Base-by-base conservation (phyloP, 1,140 invertebrate species). In the Tetranychus urticae region DNA sequence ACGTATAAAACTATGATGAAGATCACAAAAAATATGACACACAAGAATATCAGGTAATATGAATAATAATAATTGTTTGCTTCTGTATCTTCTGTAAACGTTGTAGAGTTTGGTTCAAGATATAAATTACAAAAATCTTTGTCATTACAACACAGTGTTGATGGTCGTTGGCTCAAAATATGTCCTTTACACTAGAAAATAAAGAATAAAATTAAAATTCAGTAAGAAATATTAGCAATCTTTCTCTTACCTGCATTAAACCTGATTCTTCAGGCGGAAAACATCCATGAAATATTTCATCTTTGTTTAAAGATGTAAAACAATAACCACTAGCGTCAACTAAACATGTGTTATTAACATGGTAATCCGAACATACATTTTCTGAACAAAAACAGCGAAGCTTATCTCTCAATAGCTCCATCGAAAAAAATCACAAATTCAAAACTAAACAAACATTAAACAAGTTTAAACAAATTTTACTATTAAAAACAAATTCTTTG, bases 231-330 rank as follows among this genome's bases (percentile, higher is more conserved):
- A 8, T 50, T 34, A 54, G 14, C 61, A 57, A 57, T 4, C 34
- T 13, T 31, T 31, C 34, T 12, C 59, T 52, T 69, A 87, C 85
- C 80, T 86, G 84, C 79, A 92, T 81, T 23, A 92, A 79, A 0
- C 84, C 84, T 31, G 79, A 76, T 71, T 91, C 88, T 54, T 86
- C 85, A 0, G 85, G 80, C 35, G 87, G 82, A 67, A 94, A 76
- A 70, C 89, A 96, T 1, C 89, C 89, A 68, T 81, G 90, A 13
- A 82, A 84, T 62, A 78, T 75, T 65, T 86, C 81, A 8, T 82
- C 77, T 62, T 84, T 83, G 80, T 71, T 87, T 82, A 0, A 89
- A 82, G 7, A 84, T 79, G 83, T 83, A 73, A 89, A 96, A 74
- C 90, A 94, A 69, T 82, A 80, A 35, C 87, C 86, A 6, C 85